These are phyloP conservation scores for Diachasmimorpha longicaudata DNA, from an alignment of 1,140 invertebrate genomes.

Conservation along the genomic window DNA sequence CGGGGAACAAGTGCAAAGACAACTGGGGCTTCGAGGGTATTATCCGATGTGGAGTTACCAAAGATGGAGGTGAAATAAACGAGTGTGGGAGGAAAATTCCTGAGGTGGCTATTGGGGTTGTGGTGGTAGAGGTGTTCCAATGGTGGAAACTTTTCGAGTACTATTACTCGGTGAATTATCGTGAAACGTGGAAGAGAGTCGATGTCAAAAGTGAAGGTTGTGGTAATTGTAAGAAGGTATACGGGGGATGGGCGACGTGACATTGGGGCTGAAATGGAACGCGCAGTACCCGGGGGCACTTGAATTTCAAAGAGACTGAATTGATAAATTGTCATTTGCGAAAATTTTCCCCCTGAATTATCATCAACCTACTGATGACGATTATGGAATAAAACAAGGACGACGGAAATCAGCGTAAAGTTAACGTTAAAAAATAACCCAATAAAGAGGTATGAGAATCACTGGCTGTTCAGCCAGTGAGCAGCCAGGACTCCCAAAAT, in stretches of 20 bases:
- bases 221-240: neutral
- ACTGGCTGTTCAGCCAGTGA: neutral
- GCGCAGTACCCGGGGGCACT: neutral
- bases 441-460: neutral
- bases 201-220: neutral
- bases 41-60: neutral
- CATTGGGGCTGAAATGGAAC: constrained; percentile 7
- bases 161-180: neutral
- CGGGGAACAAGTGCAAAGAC: neutral
- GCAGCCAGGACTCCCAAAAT: neutral
- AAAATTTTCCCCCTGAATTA: neutral
- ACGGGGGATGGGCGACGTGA: constrained; percentile 8
- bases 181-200: neutral
- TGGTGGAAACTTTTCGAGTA: neutral
- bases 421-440: neutral
- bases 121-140: neutral
- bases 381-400: neutral
- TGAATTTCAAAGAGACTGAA: constrained; percentile 3
- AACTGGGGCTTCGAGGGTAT: neutral
- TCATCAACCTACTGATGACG: neutral
- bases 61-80: neutral
- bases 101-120: neutral
- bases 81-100: neutral
- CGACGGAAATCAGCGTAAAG: neutral
- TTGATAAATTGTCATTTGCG: neutral